Base-by-base conservation (phyloP, 2,888 invertebrate species). In the Alloscopus bannaensis region DNA sequence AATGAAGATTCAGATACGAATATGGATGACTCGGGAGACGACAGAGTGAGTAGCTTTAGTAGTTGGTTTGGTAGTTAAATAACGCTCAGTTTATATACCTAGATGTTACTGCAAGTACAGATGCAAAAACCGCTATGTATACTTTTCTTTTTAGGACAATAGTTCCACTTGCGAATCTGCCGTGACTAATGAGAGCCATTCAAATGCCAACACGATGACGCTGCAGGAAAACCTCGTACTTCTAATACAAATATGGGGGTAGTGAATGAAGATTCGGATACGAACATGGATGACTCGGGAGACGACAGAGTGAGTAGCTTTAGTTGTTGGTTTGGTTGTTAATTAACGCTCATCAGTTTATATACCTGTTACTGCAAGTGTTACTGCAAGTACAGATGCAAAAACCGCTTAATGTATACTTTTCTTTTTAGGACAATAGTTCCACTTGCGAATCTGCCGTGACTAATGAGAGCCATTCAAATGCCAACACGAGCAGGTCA, bases 401-500 rank as follows among this genome's bases (percentile, higher is more conserved):
- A 26, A 66, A 45, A 16, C 13, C n/a, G 28, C n/a, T 47, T 29
- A 50, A 29, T 22, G 20, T 24, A 50, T 59, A 68, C 36, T 22
- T 52, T 66, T 65, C 20, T 71, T 66, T 71, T 20, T 70, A 22
- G 20, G 47, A 82, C 76, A 78, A 72, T 29, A 77, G 79, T 13
- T 84, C 82, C 2, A 82, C 84, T 3, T 73, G 77, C 45, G 83
- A 79, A 11, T 85, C 85, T 1, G 82, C 81, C 8, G 45, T 83
- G 40, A 85, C 84, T 1, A 79, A 77, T n/a, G 84, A 71, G 26
- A 84, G 81, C 13, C 84, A 83, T 42, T 81, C 81, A 20, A 85
- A 83, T 52, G 81, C 66, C n/a, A 75, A 78, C 47, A 85, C 83
- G 0, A 86, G 86, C 57, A 55, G 86, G 8, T 84, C 84, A 1